A percentile compares a stretch with the other conserved stretches of the same genome.
Evolutionary conservation across 2,888 invertebrate species (phyloP).

Genomic region (Microplitis deprimator): DNA sequence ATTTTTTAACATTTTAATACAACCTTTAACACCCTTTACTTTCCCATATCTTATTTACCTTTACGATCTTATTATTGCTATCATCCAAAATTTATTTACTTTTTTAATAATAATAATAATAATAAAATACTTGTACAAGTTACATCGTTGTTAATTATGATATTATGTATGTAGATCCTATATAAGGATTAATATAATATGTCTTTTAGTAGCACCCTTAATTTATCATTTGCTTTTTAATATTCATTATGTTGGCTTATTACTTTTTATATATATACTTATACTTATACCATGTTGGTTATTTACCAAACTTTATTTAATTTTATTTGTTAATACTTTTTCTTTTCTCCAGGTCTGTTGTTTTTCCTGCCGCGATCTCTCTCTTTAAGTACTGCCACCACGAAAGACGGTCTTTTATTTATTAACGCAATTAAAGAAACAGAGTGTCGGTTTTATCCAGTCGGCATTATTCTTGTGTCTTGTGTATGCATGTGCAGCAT

Average conservation of each 20-base stretch:
- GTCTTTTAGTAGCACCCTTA: no score
- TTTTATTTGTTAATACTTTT: not conserved
- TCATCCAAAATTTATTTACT: no score
- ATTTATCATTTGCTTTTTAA: no score
- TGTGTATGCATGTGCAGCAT: slow-evolving; percentile 27
- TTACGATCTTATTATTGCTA: slow-evolving; percentile 12
- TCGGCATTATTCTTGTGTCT: slow-evolving; percentile 66
- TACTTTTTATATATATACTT: no score
- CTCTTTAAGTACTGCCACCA: slow-evolving; percentile 47
- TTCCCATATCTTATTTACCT: slow-evolving; percentile 20
- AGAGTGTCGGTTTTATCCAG: slow-evolving; percentile 65
- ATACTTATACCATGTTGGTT: not conserved
- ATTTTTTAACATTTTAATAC: slow-evolving; percentile 28
- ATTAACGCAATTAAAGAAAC: slow-evolving; percentile 71
- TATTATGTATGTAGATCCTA: no score
- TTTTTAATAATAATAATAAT: not conserved
- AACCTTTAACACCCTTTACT: slow-evolving; percentile 32
- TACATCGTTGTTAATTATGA: no score
- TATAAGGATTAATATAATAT: no score
- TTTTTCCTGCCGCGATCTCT: slow-evolving; percentile 44
- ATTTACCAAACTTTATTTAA: no score
- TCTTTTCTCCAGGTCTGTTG: not conserved
- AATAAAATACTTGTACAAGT: no score
- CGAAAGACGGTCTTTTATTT: slow-evolving; percentile 67
- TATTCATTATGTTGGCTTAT: no score